These are phyloP conservation scores for Athripsodes cinereus DNA, from an alignment of 2,888 invertebrate genomes.

Conservation along the genomic window DNA sequence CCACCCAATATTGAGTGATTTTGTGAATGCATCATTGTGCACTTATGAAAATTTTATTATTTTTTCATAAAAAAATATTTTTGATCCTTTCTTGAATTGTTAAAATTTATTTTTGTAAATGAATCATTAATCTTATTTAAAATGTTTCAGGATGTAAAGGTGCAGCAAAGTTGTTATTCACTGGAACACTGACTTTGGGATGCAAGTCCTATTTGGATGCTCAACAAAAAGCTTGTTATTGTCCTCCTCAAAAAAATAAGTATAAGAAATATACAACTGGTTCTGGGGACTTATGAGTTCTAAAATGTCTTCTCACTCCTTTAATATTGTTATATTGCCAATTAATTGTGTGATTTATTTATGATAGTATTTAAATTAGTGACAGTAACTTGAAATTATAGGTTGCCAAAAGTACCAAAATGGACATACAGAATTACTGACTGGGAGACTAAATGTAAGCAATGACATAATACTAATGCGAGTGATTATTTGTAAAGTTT, in stretches of 20 bases:
- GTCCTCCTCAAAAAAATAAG: constrained; percentile 51
- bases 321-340: too few species aligned
- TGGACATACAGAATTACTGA: too few species aligned
- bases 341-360: too few species aligned
- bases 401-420: too few species aligned
- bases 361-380: too few species aligned
- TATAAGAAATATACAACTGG: constrained; percentile 46
- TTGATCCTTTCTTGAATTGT: not conserved
- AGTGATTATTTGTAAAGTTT: too few species aligned
- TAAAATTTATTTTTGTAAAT: constrained; percentile 1
- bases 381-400: too few species aligned
- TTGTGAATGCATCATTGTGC: too few species aligned
- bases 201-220: constrained; percentile 82
- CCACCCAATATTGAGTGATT: too few species aligned
- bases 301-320: too few species aligned
- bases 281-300: constrained; percentile 26
- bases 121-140: not conserved
- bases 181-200: constrained; percentile 78
- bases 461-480: too few species aligned
- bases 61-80: not conserved
- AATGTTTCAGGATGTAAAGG: constrained; percentile 69
- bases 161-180: constrained; percentile 78
- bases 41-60: not conserved
- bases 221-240: constrained; percentile 78
- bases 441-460: too few species aligned